Evolutionary conservation across 1,140 invertebrate species (phyloP), one percentile per base, ranked within the genome.

Genomic region (Drosophila navojoa): DNA sequence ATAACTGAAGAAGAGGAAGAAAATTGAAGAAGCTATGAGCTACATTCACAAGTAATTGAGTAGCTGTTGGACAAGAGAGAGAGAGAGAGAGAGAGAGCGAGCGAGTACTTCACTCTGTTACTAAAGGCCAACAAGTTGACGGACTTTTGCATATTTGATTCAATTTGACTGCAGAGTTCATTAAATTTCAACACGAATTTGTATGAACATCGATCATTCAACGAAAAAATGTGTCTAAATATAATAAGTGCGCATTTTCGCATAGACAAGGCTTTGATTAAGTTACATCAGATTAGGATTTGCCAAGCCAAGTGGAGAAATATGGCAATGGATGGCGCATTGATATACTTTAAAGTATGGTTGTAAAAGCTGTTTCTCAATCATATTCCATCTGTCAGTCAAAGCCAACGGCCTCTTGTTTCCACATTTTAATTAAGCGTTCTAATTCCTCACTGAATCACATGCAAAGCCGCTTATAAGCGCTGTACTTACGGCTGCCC

Each of bases 401-500:
- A 38, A 9, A 5, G 16, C 35, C 35, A 7, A 42, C 38, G 25
- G 35, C 35, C 32, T 25, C 19, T 55, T 22, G 53, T 42, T 38
- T 16, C 9, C n/a, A 29, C 22, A 9, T 58, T 58, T 29, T 58
- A 58, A 58, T 58, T 58, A 58, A 58, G 15, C 55, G 10, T 10
- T 10, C 25, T 16, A 27, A 45, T 16, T 55, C 16, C 19, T 27
- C 19, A 25, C 55, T 59, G 19, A 59, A 45, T 59, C 27, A 29
- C n/a, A 49, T 5, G 25, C 16, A 54, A 78, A 78, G 60, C 76
- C 45, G 76, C 76, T 74, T 74, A 78, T 59, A 61, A 45, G 35
- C 9, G 11, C 11, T 38, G 6, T 38, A 11, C 35, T 38, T 38
- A 4, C 3, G 10, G 10, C 4, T 38, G 6, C 35, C 35, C 10